Percentiles rank a stretch among this genome's conserved stretches.
Conservation (phyloP, 2,888 invertebrate genomes). For the Sturmia bella region DNA sequence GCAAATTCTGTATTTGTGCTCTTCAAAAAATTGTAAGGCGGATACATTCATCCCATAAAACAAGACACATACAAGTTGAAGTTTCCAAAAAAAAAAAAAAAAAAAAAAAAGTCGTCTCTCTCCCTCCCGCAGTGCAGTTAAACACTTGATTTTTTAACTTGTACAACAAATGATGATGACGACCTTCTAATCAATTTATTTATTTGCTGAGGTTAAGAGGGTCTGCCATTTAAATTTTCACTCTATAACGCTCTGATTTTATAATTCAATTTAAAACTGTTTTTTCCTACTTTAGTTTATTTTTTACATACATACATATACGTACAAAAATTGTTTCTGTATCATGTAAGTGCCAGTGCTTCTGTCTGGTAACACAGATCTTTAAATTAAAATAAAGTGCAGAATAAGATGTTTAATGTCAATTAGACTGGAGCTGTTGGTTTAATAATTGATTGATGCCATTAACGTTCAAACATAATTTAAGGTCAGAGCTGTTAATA, state of each 20-base stretch:
- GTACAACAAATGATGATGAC: slow-evolving; percentile 29
- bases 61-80: slow-evolving; percentile 32
- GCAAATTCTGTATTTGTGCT: no score
- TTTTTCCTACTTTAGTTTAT: slow-evolving; percentile 5
- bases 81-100: slow-evolving; percentile 45
- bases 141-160: background rate
- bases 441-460: no score
- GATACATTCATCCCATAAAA: background rate
- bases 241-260: slow-evolving; percentile 45
- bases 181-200: slow-evolving; percentile 60
- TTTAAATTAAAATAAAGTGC: no score
- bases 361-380: background rate
- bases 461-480: no score
- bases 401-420: no score
- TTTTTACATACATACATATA: background rate
- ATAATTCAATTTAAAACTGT: slow-evolving; percentile 50
- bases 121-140: background rate
- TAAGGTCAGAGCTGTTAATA: no score
- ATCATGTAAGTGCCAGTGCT: slow-evolving; percentile 4
- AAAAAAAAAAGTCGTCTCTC: no score
- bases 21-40: background rate
- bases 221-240: slow-evolving; percentile 41
- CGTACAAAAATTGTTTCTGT: background rate
- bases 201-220: slow-evolving; percentile 58
- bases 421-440: no score